A percentile compares a stretch with the other conserved stretches of the same genome.
Evolutionary conservation across 2,797 vertebrate species (phyloP).

Genomic region (Cyclura pinguis): DNA sequence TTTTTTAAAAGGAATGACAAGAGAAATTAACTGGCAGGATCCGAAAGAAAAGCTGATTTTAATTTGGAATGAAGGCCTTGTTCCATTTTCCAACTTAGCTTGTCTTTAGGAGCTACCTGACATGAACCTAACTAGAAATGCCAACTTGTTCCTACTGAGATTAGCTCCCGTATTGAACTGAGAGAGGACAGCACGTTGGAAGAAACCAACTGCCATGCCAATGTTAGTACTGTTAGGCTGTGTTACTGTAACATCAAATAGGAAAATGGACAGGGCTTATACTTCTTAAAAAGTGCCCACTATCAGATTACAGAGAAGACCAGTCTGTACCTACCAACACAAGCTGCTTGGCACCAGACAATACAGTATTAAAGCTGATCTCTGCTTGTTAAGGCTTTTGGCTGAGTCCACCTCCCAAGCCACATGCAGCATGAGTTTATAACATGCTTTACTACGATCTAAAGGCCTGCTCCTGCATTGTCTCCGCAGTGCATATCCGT

Average conservation of each 20-base stretch:
- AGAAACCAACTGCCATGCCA: slow-evolving; percentile 63
- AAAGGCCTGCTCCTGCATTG: not conserved
- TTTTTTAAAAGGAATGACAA: slow-evolving; percentile 32
- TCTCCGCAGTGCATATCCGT: not conserved
- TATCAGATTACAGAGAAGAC: slow-evolving; percentile 47
- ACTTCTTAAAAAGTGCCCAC: slow-evolving; percentile 59
- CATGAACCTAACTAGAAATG: slow-evolving; percentile 61
- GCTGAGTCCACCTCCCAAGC: slow-evolving; percentile 52
- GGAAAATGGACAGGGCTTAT: slow-evolving; percentile 48
- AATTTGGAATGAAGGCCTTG: slow-evolving; percentile 76
- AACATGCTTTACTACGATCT: slow-evolving; percentile 49
- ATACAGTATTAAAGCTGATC: slow-evolving; percentile 58
- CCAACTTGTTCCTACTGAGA: slow-evolving; percentile 27
- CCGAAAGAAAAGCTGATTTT: slow-evolving; percentile 25
- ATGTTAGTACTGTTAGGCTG: slow-evolving; percentile 46
- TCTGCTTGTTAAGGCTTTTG: slow-evolving; percentile 68
- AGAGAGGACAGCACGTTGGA: slow-evolving; percentile 15
- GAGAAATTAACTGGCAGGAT: slow-evolving; percentile 29
- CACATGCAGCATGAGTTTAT: slow-evolving; percentile 34
- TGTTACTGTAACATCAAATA: slow-evolving; percentile 35
- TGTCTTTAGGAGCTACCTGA: slow-evolving; percentile 59
- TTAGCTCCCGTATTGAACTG: slow-evolving; percentile 57
- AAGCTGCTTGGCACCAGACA: slow-evolving; percentile 69
- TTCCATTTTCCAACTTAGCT: slow-evolving; percentile 45
- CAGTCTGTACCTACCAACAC: slow-evolving; percentile 61